Evolutionary conservation across 1,140 invertebrate species (phyloP).

Genomic region (Wiebesia pumilae): DNA sequence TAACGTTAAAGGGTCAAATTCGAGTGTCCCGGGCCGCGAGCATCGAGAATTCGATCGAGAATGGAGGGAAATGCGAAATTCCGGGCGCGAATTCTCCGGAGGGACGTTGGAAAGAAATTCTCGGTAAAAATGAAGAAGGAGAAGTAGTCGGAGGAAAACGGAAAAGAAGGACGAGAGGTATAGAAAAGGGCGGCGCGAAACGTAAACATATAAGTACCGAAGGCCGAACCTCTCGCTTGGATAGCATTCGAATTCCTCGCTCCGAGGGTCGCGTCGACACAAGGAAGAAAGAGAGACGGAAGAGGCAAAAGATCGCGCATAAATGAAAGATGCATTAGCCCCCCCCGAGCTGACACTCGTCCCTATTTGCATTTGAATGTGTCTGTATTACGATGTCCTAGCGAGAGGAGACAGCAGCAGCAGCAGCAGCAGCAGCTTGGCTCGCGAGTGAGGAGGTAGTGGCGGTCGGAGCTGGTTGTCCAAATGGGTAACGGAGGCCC

Average conservation of each 20-base stretch:
- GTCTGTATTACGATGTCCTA: slow-evolving; percentile 5
- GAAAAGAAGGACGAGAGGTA: not conserved
- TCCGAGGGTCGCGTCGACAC: not conserved
- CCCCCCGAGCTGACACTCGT: not conserved
- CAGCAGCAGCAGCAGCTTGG: not conserved
- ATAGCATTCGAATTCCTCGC: slow-evolving; percentile 10
- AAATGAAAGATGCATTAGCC: not conserved
- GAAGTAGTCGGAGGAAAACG: not conserved
- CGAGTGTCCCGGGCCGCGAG: not conserved
- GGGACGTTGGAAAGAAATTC: not conserved
- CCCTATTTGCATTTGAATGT: slow-evolving; percentile 23
- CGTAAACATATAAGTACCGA: slow-evolving; percentile 5
- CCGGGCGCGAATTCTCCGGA: not conserved
- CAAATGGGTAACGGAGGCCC: slow-evolving; percentile 73
- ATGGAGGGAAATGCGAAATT: not conserved
- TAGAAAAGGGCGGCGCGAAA: not conserved
- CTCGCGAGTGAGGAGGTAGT: not conserved
- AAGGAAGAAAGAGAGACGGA: not conserved
- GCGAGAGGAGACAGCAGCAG: not conserved
- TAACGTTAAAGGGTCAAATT: too few species aligned
- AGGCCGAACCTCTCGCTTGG: not conserved
- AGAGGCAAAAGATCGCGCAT: not conserved
- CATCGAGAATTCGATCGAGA: not conserved
- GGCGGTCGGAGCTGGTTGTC: slow-evolving; percentile 50
- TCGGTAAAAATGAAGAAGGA: not conserved